Evolutionary conservation across 2,113 vertebrate species (phyloP).

Genomic region (Aldabrachelys gigantea): DNA sequence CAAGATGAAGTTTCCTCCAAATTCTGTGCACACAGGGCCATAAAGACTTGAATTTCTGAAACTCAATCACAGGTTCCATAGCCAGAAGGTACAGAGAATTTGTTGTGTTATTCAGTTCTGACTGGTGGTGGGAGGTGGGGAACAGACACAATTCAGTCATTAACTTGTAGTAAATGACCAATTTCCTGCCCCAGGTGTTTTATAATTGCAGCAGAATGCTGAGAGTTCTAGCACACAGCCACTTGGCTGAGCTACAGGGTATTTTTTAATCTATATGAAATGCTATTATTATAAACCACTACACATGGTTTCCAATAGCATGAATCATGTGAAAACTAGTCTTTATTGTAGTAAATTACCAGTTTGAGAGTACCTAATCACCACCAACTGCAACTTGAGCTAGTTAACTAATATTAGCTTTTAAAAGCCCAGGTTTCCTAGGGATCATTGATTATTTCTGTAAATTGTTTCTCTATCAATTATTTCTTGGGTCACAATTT

Average conservation of each 20-base stretch:
- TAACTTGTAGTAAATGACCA: conserved; percentile 72
- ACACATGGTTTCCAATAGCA: conserved; percentile 67
- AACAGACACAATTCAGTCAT: conserved; percentile 62
- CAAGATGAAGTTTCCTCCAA: not conserved
- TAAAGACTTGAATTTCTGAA: not conserved
- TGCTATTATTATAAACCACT: conserved; percentile 73
- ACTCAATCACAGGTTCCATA: not conserved
- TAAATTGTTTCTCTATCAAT: conserved; percentile 44
- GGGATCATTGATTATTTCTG: conserved; percentile 64
- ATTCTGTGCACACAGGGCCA: not conserved
- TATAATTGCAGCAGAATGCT: conserved; percentile 68
- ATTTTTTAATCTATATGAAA: conserved; percentile 72
- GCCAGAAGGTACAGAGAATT: conserved; percentile 38
- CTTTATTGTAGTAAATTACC: conserved; percentile 73
- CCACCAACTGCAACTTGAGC: conserved; percentile 66
- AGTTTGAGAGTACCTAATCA: conserved; percentile 77
- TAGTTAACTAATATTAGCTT: conserved; percentile 73
- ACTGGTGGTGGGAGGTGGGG: conserved; percentile 41
- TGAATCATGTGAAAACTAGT: conserved; percentile 70
- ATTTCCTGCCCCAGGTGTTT: conserved; percentile 76
- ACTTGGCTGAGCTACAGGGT: conserved; percentile 63
- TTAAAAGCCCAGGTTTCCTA: conserved; percentile 53
- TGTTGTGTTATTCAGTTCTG: conserved; percentile 52
- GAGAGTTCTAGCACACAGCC: conserved; percentile 50
- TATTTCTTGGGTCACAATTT: conserved; percentile 47